Percentiles rank a stretch among this genome's conserved stretches.
These are phyloP conservation scores for Isaurus tuberculatus DNA, from an alignment of 92 coral and sea anemone genomes.

Conservation along the genomic window DNA sequence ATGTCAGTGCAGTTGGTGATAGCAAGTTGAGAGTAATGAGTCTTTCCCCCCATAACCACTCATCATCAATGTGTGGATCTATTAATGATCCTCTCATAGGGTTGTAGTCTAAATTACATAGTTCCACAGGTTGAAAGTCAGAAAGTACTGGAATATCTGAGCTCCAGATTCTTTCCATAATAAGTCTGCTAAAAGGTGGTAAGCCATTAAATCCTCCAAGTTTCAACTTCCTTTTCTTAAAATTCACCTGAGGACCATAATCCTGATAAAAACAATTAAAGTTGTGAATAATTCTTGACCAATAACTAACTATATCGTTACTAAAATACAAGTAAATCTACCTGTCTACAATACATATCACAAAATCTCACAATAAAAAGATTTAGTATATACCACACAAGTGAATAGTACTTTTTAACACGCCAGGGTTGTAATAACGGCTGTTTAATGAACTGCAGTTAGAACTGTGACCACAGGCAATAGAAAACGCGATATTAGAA, in stretches of 20 bases:
- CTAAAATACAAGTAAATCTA: too few species aligned
- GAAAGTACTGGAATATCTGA: constrained; percentile 49
- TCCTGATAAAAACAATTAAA: constrained; percentile 63
- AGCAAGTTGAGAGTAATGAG: constrained; percentile 88
- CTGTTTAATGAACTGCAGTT: too few species aligned
- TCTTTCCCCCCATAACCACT: constrained; percentile 97
- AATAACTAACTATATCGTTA: too few species aligned
- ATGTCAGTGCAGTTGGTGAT: constrained; percentile 76
- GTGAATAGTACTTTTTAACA: too few species aligned
- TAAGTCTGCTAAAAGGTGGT: constrained; percentile 75
- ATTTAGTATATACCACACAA: too few species aligned
- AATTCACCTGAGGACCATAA: constrained; percentile 98
- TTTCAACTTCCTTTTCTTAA: constrained; percentile 89
- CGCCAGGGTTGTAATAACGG: too few species aligned
- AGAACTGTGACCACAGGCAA: too few species aligned
- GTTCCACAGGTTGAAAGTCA: constrained; percentile 86
- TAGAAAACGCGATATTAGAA: too few species aligned
- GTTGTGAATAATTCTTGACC: neutral
- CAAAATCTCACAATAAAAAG: too few species aligned
- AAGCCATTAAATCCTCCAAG: constrained; percentile 82
- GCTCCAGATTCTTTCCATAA: constrained; percentile 80
- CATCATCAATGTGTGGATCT: constrained; percentile 94
- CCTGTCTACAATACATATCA: too few species aligned
- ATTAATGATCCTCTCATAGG: constrained; percentile 92
- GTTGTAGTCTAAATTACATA: constrained; percentile 89